Percentiles rank a stretch among this genome's conserved stretches.
phyloP scores from a whole-genome alignment of 2,113 vertebrate species.

The Hemichromis elongatus region DNA sequence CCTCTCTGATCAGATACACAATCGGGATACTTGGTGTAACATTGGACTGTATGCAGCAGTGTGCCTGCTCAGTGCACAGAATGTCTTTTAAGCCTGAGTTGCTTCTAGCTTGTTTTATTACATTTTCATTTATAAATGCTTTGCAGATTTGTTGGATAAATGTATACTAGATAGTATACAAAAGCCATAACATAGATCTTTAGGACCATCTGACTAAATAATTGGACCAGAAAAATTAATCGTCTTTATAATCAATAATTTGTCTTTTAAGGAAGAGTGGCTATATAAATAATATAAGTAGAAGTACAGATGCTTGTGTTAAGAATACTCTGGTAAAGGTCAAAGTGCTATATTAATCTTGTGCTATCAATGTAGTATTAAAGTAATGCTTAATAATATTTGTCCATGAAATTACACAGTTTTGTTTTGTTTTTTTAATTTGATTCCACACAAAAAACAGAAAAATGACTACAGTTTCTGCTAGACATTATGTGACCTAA shows the following conservation, averaged over 20 bases:
- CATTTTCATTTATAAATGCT: neutral
- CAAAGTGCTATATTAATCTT: neutral
- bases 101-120: conserved; percentile 26
- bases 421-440: neutral
- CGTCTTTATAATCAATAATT: neutral
- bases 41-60: conserved; percentile 1
- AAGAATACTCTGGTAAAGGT: neutral
- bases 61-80: conserved; percentile 12
- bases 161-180: neutral
- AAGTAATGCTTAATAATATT: neutral
- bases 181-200: neutral
- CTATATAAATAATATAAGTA: neutral
- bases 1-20: conserved; percentile 45
- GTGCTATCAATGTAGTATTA: neutral
- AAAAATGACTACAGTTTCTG: neutral
- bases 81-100: conserved; percentile 10
- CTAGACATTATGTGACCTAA: neutral
- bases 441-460: neutral
- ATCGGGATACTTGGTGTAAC: conserved; percentile 23
- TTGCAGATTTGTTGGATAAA: neutral
- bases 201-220: neutral
- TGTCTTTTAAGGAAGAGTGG: neutral
- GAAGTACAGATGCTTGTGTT: neutral
- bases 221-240: neutral
- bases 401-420: neutral